Percentiles rank a stretch among this genome's conserved stretches.
Conservation (phyloP, 2,888 invertebrate genomes). For the Drosophila vallismaia region DNA sequence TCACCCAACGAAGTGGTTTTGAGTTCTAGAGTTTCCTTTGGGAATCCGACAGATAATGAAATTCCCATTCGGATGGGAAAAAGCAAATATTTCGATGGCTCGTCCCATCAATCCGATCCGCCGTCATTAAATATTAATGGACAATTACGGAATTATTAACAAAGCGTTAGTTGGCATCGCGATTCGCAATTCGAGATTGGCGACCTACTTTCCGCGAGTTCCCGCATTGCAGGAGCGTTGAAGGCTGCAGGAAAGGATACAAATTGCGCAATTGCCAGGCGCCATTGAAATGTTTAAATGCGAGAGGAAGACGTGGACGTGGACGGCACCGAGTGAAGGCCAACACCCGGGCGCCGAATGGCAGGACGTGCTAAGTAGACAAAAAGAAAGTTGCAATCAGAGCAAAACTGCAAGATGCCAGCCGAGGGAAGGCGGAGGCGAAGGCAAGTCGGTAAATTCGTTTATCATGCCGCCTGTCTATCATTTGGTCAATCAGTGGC, state of each 20-base stretch:
- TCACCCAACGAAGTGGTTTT: neutral
- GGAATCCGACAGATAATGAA: neutral
- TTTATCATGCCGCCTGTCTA: conserved; percentile 58
- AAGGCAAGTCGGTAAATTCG: conserved; percentile 6
- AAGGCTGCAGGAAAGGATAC: conserved; percentile 33
- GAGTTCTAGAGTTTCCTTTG: conserved; percentile 29
- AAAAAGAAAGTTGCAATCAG: conserved; percentile 69
- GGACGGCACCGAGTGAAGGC: neutral
- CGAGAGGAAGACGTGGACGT: conserved; percentile 12
- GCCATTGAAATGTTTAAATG: conserved; percentile 52
- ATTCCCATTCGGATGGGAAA: neutral
- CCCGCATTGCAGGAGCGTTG: neutral
- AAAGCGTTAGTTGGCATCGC: conserved; percentile 4
- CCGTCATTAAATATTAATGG: conserved; percentile 36
- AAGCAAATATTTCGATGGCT: neutral
- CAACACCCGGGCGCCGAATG: conserved; percentile 32
- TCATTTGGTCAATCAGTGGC: conserved; percentile 71
- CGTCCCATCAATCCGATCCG: conserved; percentile 8
- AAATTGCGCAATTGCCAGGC: conserved; percentile 51
- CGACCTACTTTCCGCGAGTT: conserved; percentile 38
- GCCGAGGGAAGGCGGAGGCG: conserved; percentile 3
- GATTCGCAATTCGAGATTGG: neutral
- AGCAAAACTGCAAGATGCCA: conserved; percentile 61
- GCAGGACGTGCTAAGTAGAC: conserved; percentile 67
- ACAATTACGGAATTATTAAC: conserved; percentile 40